Conservation (phyloP, 2,888 invertebrate species). For the Agriotes lineatus region DNA sequence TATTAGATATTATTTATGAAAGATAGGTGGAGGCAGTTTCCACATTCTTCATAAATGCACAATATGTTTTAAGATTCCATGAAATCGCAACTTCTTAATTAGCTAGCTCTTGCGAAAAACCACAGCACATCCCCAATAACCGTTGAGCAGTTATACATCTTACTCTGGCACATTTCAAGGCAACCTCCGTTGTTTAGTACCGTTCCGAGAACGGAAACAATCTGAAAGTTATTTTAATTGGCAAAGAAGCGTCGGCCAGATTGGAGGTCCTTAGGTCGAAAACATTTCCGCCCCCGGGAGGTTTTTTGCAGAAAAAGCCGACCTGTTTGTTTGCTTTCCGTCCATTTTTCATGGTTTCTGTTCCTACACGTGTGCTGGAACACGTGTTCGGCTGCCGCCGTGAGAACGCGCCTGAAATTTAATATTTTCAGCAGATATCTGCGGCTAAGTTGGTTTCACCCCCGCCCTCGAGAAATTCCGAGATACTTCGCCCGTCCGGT, state of each 20-base stretch:
- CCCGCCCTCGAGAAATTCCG: constrained; percentile 25
- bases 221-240: constrained; percentile 50
- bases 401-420: constrained; percentile 52
- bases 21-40: no score
- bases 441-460: constrained; percentile 34
- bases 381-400: constrained; percentile 51
- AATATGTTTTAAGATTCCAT: no score
- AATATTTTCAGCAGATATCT: constrained; percentile 50
- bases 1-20: no score
- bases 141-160: no score
- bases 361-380: constrained; percentile 46
- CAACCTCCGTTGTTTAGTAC: constrained; percentile 6
- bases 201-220: constrained; percentile 38
- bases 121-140: no score
- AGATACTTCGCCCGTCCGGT: constrained; percentile 29
- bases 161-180: constrained; percentile 27
- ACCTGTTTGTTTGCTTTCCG: constrained; percentile 41
- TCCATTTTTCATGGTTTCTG: constrained; percentile 43
- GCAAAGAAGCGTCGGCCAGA: constrained; percentile 27
- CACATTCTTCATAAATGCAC: no score
- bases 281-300: constrained; percentile 31
- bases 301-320: constrained; percentile 33
- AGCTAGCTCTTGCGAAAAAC: no score
- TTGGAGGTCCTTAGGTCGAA: constrained; percentile 10
- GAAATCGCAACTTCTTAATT: no score